Percentiles rank a stretch among this genome's conserved stretches.
These are phyloP conservation scores for Callyntrura guangdongensis DNA, from an alignment of 2,888 invertebrate species.

Conservation along the genomic window DNA sequence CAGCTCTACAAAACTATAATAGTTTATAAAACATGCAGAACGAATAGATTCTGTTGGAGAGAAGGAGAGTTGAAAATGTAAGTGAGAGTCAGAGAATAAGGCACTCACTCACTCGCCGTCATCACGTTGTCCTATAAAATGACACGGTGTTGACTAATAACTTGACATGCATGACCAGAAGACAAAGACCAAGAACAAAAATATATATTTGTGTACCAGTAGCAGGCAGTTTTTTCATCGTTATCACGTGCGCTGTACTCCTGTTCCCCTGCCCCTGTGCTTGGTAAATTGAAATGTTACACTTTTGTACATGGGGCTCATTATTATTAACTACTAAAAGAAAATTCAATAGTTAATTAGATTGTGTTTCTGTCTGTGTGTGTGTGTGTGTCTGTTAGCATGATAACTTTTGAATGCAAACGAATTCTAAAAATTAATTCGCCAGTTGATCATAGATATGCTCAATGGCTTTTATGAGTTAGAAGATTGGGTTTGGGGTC, in stretches of 20 bases:
- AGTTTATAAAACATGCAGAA: background rate
- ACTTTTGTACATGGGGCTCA: slow-evolving; percentile 34
- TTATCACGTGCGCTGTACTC: background rate
- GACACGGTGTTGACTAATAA: slow-evolving; percentile 50
- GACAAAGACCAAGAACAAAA: slow-evolving; percentile 48
- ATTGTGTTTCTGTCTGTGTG: too few relatives aligned
- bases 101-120: slow-evolving; percentile 20
- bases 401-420: too few relatives aligned
- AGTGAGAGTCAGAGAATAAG: background rate
- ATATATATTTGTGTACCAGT: background rate
- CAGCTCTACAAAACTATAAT: background rate
- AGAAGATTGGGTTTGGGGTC: too few relatives aligned
- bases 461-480: too few relatives aligned
- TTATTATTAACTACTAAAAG: too few relatives aligned
- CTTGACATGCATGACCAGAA: slow-evolving; percentile 61
- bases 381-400: too few relatives aligned
- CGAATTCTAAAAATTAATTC: too few relatives aligned
- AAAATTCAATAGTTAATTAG: too few relatives aligned
- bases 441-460: too few relatives aligned
- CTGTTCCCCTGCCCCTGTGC: too few relatives aligned
- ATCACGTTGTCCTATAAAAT: slow-evolving; percentile 34
- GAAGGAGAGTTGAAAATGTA: background rate
- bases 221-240: background rate
- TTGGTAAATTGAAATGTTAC: background rate
- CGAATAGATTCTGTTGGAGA: background rate